Conservation (phyloP, 2,113 vertebrate species). For the Scytalopus superciliaris region DNA sequence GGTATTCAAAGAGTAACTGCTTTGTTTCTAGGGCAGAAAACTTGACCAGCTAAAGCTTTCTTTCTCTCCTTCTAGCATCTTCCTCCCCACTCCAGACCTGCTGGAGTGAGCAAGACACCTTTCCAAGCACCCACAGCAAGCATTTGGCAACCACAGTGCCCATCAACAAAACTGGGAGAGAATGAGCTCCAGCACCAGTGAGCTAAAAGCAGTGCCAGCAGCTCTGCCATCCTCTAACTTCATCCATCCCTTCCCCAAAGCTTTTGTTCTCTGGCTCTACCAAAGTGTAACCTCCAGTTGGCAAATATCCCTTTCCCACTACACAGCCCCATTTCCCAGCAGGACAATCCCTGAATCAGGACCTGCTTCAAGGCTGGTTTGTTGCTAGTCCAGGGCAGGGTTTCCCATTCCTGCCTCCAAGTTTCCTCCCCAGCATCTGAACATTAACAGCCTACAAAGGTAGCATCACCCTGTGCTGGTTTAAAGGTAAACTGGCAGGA, state of each 20-base stretch:
- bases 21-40: neutral
- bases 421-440: neutral
- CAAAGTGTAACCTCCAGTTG: accelerated
- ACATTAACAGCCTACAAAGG: neutral
- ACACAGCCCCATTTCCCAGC: neutral
- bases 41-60: neutral
- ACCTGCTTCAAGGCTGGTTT: neutral
- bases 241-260: neutral
- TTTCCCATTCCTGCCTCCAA: neutral
- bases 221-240: neutral
- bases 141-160: neutral
- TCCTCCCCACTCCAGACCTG: neutral
- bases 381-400: neutral
- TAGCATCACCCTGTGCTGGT: too few relatives aligned
- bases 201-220: neutral
- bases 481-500: too few relatives aligned
- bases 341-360: accelerated
- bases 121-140: neutral
- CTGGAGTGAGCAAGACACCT: neutral
- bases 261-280: neutral
- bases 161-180: neutral
- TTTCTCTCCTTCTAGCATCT: neutral
- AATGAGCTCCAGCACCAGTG: neutral
- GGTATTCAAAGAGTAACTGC: neutral
- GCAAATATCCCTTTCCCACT: neutral